Evolutionary conservation across 2,113 vertebrate species (phyloP).

Genomic region (Labeo rohita): DNA sequence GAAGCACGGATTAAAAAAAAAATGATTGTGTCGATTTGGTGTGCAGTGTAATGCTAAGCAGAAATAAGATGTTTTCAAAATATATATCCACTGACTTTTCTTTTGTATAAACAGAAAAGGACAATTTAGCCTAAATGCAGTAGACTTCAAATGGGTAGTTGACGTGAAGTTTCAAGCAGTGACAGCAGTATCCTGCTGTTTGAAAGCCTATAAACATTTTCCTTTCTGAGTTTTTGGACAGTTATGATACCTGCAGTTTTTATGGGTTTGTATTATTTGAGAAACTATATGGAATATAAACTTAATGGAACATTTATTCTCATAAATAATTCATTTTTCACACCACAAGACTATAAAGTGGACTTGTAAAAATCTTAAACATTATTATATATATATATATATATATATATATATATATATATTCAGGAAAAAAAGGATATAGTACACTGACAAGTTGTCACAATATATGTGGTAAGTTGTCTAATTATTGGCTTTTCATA

Average conservation of each 20-base stretch:
- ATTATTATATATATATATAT: no score
- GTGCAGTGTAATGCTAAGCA: not conserved
- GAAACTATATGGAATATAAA: not conserved
- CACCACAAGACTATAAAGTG: not conserved
- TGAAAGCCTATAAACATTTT: not conserved
- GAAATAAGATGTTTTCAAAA: conserved; percentile 26
- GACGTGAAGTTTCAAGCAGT: conserved; percentile 20
- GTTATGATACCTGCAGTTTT: not conserved
- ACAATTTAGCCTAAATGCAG: conserved; percentile 15
- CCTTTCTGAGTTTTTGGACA: not conserved
- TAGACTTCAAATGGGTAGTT: not conserved
- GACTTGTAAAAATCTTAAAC: not conserved
- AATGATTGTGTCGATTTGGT: conserved; percentile 11
- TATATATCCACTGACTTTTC: not conserved
- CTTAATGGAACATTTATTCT: not conserved
- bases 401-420: no score
- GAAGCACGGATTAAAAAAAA: conserved; percentile 8
- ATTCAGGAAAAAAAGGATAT: no score
- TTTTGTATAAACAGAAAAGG: conserved; percentile 12
- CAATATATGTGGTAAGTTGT: not conserved
- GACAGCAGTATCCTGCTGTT: not conserved
- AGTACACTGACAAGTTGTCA: not conserved
- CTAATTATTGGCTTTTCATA: not conserved
- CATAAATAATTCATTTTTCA: not conserved
- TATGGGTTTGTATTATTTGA: not conserved